Evolutionary conservation across 1,140 invertebrate genomes (phyloP).

Genomic region (Centruroides vittatus): DNA sequence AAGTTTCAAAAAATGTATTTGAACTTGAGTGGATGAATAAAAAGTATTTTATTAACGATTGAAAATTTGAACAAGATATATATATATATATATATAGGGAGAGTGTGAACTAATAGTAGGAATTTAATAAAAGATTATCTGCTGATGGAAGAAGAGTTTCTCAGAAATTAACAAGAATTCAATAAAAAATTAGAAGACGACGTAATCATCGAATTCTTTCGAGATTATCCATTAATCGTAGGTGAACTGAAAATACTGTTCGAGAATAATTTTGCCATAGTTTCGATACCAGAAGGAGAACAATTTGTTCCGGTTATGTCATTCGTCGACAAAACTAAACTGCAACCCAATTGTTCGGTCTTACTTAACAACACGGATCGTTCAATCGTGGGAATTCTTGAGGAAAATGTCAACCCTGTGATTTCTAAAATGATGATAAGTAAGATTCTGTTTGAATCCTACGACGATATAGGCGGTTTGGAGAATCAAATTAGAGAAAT

Average conservation of each 20-base stretch:
- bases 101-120: too few relatives aligned
- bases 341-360: constrained; percentile 99
- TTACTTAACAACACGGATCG: constrained; percentile 96
- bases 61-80: too few relatives aligned
- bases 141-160: too few relatives aligned
- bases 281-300: constrained; percentile 97
- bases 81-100: too few relatives aligned
- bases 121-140: too few relatives aligned
- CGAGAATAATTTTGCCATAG: constrained; percentile 99
- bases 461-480: constrained; percentile 98
- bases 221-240: constrained; percentile 99
- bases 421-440: constrained; percentile 99
- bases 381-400: constrained; percentile 93
- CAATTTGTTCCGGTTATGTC: constrained; percentile 98
- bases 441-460: constrained; percentile 98
- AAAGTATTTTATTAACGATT: too few relatives aligned
- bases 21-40: too few relatives aligned
- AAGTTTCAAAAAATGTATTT: too few relatives aligned
- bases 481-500: constrained; percentile 99
- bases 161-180: too few relatives aligned
- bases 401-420: constrained; percentile 99
- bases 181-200: too few relatives aligned
- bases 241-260: constrained; percentile 99
- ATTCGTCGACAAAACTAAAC: constrained; percentile 98
- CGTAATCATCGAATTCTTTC: constrained; percentile 88